Conservation (phyloP, 2,888 invertebrate genomes). For the Tineola bisselliella region DNA sequence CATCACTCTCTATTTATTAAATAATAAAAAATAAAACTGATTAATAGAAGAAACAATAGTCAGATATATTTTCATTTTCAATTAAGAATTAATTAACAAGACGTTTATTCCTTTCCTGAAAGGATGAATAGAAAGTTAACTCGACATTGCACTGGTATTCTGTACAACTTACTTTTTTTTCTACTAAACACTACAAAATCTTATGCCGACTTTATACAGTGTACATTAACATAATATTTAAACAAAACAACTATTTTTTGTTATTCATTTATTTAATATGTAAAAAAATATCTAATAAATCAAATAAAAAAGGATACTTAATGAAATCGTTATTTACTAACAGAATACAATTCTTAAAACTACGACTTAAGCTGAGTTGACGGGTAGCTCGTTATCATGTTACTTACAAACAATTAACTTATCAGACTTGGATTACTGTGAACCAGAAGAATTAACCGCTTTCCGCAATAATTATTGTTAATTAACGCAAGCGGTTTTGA, state of each 20-base stretch:
- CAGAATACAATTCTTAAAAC: background rate
- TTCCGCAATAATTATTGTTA: background rate
- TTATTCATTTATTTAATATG: too few species aligned
- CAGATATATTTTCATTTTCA: too few species aligned
- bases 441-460: background rate
- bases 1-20: too few species aligned
- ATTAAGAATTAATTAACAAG: background rate
- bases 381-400: constrained; percentile 40
- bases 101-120: constrained; percentile 8
- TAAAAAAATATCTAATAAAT: too few species aligned
- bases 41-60: too few species aligned
- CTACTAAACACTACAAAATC: too few species aligned
- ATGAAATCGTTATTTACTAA: background rate
- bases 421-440: background rate
- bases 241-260: too few species aligned
- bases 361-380: constrained; percentile 17
- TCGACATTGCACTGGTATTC: background rate
- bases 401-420: constrained; percentile 50
- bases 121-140: background rate
- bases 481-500: background rate
- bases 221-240: too few species aligned
- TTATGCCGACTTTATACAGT: too few species aligned
- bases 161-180: background rate
- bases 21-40: background rate
- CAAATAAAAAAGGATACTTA: too few species aligned